A percentile compares a stretch with the other conserved stretches of the same genome.
Evolutionary conservation across 2,113 vertebrate species (phyloP).

Genomic region (Eubucco bourcierii): DNA sequence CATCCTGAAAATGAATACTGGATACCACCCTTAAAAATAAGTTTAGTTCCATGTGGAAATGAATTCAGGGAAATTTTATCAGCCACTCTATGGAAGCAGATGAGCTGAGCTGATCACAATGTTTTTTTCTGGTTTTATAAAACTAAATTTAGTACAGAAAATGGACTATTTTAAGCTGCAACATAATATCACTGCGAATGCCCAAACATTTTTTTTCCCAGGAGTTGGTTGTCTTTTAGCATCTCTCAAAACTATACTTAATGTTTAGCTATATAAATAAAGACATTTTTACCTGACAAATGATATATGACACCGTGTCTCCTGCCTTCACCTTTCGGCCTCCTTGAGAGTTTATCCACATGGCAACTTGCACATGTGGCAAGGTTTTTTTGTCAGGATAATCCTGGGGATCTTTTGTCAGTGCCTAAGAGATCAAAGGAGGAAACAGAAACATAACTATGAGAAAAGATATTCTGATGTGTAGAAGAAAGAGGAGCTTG

Average conservation of each 20-base stretch:
- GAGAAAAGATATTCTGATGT: not conserved
- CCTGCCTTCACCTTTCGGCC: constrained; percentile 93
- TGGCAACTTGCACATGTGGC: constrained; percentile 95
- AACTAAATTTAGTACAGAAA: not conserved
- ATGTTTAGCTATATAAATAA: not conserved
- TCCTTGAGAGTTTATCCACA: constrained; percentile 97
- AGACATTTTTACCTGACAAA: constrained; percentile 89
- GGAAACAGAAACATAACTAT: not conserved
- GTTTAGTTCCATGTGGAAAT: not conserved
- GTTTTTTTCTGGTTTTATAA: not conserved
- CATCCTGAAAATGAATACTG: not conserved
- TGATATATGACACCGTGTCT: constrained; percentile 93
- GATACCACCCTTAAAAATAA: not conserved
- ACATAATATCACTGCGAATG: not conserved
- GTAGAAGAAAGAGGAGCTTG: not conserved
- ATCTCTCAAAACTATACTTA: not conserved
- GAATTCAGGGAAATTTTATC: not conserved
- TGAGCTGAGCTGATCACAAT: not conserved
- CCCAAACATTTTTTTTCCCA: not conserved
- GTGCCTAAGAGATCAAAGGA: constrained; percentile 76
- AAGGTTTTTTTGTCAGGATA: constrained; percentile 96
- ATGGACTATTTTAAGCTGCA: not conserved
- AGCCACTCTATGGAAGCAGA: not conserved
- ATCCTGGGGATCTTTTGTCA: constrained; percentile 98
- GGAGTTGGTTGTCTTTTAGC: not conserved